Base-by-base conservation (phyloP, 1,140 invertebrate genomes). In the Coelopa frigida region DNA sequence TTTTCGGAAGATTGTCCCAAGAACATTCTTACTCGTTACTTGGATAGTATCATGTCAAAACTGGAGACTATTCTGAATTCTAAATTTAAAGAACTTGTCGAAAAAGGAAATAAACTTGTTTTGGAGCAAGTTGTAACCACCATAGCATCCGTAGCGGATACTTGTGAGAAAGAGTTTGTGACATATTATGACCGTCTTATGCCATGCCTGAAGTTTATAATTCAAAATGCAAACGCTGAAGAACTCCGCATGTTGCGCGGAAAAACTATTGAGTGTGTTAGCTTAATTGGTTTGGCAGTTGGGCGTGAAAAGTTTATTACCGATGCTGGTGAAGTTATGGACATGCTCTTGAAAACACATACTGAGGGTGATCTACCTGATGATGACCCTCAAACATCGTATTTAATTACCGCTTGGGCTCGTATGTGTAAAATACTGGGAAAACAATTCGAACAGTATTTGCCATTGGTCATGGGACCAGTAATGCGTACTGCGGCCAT, bases 1-100 rank as follows among this genome's bases (percentile, higher is more conserved):
- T 99, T 99, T 71, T 94, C 93, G 63, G 96, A 99, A 76, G 94
- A 98, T 67, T 98, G 95, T 73, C 93, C 95, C 0, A 97, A 98
- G 69, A 78, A 83, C 56, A 94, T 98, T 51, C 74, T 99, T 20
- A 85, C 83, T 18, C 83, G 82, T 46, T 98, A 99, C 70, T 74
- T 99, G 29, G 83, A 94, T 62, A 80, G 78, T 10, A 86, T 99
- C 48, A 95, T 98, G 81, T 73, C 72, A 11, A 95, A 95, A 72
- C 73, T 99, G 31, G 91, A 98, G 74, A 75, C 77, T 4, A 92
- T 98, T 51, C 74, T 99, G 4, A 89, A 81, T 35, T 79, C 84
- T 36, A 98, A 98, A 72, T 92, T 98, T 58, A 90, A 92, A 65
- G 93, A 94, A 79, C 75, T 98, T 41, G 81, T 95, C 38, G 84